These are phyloP conservation scores for Aspidoscelis tigris DNA, from an alignment of 2,113 vertebrate genomes.

Conservation along the genomic window DNA sequence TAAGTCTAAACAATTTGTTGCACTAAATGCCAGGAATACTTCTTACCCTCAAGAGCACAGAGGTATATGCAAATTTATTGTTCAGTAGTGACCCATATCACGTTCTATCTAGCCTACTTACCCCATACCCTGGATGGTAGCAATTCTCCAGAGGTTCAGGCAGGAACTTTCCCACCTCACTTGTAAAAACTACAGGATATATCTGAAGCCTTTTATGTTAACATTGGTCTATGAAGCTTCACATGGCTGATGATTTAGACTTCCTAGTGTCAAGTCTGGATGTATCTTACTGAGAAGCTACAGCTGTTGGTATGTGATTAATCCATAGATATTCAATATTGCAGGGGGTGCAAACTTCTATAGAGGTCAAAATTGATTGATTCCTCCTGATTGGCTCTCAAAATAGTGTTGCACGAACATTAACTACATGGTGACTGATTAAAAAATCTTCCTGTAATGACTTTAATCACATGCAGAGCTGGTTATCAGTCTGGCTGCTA, in stretches of 20 bases:
- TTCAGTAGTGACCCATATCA: background rate
- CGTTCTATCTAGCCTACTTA: too few species aligned
- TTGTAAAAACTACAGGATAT: background rate
- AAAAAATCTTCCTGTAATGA: background rate
- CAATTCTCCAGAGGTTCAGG: background rate
- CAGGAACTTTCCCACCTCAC: background rate
- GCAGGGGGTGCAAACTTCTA: background rate
- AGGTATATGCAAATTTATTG: background rate
- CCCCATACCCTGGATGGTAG: background rate
- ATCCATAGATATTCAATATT: background rate
- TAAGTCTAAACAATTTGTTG: background rate
- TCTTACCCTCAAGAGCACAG: too few species aligned
- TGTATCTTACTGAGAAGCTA: background rate
- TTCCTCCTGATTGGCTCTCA: background rate
- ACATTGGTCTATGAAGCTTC: background rate
- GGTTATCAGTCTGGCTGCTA: conserved; percentile 5
- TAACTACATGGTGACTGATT: conserved; percentile 2
- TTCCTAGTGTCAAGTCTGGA: background rate
- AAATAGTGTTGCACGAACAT: background rate
- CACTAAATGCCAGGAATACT: too few species aligned
- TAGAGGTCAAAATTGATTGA: background rate
- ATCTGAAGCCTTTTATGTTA: background rate
- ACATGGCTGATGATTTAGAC: background rate
- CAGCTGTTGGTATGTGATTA: background rate
- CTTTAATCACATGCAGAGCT: conserved; percentile 19